A percentile compares a stretch with the other conserved stretches of the same genome.
These are phyloP conservation scores for Hipposideros armiger DNA, from an alignment of 2,113 vertebrate species.

Conservation along the genomic window DNA sequence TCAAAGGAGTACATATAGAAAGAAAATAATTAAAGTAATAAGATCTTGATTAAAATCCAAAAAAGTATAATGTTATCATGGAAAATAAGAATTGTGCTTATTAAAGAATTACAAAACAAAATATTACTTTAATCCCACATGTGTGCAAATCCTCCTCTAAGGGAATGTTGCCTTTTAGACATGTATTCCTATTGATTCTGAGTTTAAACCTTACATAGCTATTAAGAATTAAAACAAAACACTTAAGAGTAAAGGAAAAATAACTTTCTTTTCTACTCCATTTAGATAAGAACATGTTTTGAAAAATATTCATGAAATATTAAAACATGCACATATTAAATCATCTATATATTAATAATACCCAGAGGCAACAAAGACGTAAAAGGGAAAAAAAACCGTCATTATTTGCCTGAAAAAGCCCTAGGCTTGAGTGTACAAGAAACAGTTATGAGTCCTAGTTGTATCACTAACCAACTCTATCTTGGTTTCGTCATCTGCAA, in stretches of 20 bases:
- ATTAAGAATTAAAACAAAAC: conserved; percentile 49
- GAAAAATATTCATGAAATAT: neutral
- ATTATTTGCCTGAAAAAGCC: neutral
- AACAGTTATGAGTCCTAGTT: neutral
- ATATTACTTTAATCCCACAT: neutral
- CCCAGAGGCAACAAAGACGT: neutral
- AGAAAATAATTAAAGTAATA: neutral
- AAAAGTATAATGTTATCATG: neutral
- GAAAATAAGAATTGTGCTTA: conserved; percentile 27
- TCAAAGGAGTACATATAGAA: neutral
- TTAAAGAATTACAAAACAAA: neutral
- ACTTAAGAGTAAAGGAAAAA: neutral
- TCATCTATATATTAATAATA: neutral
- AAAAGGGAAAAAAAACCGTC: neutral
- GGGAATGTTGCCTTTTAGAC: neutral
- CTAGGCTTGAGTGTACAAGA: neutral
- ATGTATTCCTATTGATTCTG: neutral
- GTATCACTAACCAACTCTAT: neutral
- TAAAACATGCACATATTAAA: neutral
- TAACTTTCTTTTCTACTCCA: neutral
- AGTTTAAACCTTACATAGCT: neutral
- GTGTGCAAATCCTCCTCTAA: neutral
- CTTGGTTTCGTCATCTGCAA: conserved; percentile 9
- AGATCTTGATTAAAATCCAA: neutral
- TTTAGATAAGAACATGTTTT: conserved; percentile 36